Evolutionary conservation across 1,140 invertebrate species (phyloP), one percentile per base, ranked within the genome.

Genomic region (Andrena cerasifolii): DNA sequence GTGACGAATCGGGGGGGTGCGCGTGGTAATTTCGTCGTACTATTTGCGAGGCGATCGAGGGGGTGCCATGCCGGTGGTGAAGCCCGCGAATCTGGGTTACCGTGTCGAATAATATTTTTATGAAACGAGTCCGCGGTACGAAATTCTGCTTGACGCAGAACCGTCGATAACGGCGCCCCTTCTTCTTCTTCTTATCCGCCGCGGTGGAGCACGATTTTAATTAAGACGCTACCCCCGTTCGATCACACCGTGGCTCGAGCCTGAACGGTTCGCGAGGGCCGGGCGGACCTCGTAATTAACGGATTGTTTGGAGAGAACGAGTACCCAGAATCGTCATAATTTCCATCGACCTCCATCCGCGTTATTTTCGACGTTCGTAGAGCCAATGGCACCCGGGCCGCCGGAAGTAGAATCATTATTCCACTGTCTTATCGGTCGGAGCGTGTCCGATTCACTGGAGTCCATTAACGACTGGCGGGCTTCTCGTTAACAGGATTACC

Each of bases 401-500:
- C 47, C 68, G 58, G 16, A 68, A 73, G 67, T 43, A 36, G 59
- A 63, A 78, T 78, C 72, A 82, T 73, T 82, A 61, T 73, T 83
- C 68, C 63, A 45, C 40, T 47, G 54, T 56, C 81, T 71, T n/a
- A 28, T 61, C 3, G 73, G 33, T 61, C 3, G 63, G 63, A 54
- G 47, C 24, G 40, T 51, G 77, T 53, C 54, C 74, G 47, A 59
- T 47, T 78, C 58, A 58, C 54, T 59, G 33, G 43, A 78, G 78
- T 83, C 81, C 67, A 83, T 83, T 83, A 83, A 82, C 74, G 80
- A 82, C 71, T 62, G 74, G 31, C 56, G 63, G 54, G 65, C 58
- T 66, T 81, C 75, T 82, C 80, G 81, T 78, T 83, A 83, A 83
- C 81, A 68, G 77, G 74, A 77, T 66, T 63, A 80, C 24, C 81